Conservation (phyloP, 2,888 invertebrate genomes). For the Pachycephus smyrnensis region DNA sequence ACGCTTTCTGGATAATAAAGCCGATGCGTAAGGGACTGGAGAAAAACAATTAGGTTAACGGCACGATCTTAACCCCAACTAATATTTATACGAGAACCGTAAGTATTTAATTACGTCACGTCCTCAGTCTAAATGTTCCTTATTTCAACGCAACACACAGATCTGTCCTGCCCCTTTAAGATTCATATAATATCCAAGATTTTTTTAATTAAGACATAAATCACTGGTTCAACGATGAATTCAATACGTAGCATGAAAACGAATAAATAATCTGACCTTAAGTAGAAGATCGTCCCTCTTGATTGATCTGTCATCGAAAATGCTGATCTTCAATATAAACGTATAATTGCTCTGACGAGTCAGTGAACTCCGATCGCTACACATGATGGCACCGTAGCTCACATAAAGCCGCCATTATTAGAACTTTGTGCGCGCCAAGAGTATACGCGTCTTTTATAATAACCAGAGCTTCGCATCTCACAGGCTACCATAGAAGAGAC, state of each 20-base stretch:
- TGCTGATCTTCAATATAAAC: neutral
- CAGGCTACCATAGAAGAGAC: slow-evolving; percentile 4
- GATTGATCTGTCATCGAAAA: neutral
- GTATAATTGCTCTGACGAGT: neutral
- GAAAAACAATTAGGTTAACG: neutral
- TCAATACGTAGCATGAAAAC: neutral
- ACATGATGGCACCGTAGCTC: slow-evolving; percentile 12
- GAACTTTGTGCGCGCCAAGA: slow-evolving; percentile 48
- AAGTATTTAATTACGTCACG: neutral
- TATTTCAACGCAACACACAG: neutral
- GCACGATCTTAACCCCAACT: neutral
- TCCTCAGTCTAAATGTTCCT: neutral
- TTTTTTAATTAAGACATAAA: neutral
- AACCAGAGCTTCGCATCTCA: neutral
- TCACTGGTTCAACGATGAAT: neutral
- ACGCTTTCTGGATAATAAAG: neutral
- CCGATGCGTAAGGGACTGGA: neutral
- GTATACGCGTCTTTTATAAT: slow-evolving; percentile 21
- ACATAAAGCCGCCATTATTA: slow-evolving; percentile 62
- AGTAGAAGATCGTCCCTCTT: neutral
- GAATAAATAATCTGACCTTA: neutral
- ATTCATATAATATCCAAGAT: neutral
- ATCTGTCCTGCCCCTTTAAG: neutral
- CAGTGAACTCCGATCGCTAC: slow-evolving; percentile 15
- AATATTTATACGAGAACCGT: neutral